Conservation (phyloP, 1,140 invertebrate species). For the Drosophila ironensis region DNA sequence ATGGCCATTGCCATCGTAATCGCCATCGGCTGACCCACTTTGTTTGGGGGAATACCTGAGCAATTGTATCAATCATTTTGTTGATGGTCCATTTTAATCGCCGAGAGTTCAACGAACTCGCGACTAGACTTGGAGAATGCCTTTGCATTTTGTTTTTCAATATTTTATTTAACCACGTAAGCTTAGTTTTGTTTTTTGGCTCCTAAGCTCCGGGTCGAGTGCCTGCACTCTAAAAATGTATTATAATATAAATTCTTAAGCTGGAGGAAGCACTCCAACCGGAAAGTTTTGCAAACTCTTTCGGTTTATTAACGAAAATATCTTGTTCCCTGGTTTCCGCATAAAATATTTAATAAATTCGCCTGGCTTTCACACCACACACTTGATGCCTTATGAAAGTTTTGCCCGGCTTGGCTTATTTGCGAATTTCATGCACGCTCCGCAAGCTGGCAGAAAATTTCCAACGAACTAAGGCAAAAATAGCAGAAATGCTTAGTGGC, state of each 20-base stretch:
- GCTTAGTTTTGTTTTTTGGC: too few relatives aligned
- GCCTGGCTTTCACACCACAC: conserved; percentile 6
- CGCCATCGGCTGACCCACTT: conserved; percentile 60
- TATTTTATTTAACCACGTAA: too few relatives aligned
- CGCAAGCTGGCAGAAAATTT: conserved; percentile 21
- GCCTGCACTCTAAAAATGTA: too few relatives aligned
- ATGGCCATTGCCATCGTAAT: conserved; percentile 20
- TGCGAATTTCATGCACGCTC: conserved; percentile 68
- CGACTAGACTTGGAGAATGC: too few relatives aligned
- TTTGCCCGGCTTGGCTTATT: conserved; percentile 48
- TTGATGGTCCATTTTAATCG: conserved; percentile 10
- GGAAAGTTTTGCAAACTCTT: background rate
- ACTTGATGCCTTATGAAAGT: conserved; percentile 32
- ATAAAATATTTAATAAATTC: conserved; percentile 46
- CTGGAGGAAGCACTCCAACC: background rate
- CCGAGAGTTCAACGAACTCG: conserved; percentile 20
- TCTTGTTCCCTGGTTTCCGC: conserved; percentile 8
- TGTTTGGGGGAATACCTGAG: conserved; percentile 21
- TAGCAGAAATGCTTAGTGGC: conserved; percentile 57
- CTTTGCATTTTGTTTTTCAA: too few relatives aligned
- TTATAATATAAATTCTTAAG: too few relatives aligned
- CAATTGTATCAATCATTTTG: conserved; percentile 33
- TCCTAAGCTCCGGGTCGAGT: too few relatives aligned
- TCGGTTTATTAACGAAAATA: conserved; percentile 16
- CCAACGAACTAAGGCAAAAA: conserved; percentile 44